phyloP scores from a whole-genome alignment of 1,140 invertebrate genomes.

The Temnothorax longispinosus region DNA sequence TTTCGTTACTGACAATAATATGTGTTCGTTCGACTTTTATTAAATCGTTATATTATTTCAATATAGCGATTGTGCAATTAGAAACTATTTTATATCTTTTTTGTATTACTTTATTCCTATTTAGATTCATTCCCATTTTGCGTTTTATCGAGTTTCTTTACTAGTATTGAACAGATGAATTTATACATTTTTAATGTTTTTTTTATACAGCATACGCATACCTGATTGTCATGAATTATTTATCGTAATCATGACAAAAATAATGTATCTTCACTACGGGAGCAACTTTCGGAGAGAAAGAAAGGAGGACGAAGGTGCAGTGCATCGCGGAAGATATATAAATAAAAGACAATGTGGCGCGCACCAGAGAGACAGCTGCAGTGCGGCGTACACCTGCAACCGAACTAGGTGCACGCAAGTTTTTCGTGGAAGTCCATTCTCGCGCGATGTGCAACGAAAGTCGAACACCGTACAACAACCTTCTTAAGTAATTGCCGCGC shows the following conservation, averaged over 20 bases:
- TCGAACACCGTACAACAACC: background rate
- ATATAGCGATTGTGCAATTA: background rate
- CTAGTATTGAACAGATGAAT: background rate
- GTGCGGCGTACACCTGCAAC: slow-evolving; percentile 54
- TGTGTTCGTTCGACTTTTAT: background rate
- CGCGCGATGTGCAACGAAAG: background rate
- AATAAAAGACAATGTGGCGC: slow-evolving; percentile 60
- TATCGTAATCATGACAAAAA: slow-evolving; percentile 6
- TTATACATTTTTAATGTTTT: background rate
- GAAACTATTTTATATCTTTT: background rate
- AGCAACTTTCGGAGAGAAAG: slow-evolving; percentile 60
- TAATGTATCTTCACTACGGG: slow-evolving; percentile 20
- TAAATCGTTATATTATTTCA: background rate
- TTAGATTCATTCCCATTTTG: background rate
- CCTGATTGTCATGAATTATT: background rate
- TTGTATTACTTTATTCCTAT: background rate
- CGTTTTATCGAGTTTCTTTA: background rate
- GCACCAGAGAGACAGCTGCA: slow-evolving; percentile 60
- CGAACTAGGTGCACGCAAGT: slow-evolving; percentile 16
- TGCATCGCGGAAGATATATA: slow-evolving; percentile 65
- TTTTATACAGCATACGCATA: background rate
- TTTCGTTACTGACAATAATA: background rate
- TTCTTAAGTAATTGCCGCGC: slow-evolving; percentile 30
- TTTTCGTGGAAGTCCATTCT: slow-evolving; percentile 38
- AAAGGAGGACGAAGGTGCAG: slow-evolving; percentile 37